Conservation (phyloP, 2,797 vertebrate genomes). For the Sciurus vulgaris region DNA sequence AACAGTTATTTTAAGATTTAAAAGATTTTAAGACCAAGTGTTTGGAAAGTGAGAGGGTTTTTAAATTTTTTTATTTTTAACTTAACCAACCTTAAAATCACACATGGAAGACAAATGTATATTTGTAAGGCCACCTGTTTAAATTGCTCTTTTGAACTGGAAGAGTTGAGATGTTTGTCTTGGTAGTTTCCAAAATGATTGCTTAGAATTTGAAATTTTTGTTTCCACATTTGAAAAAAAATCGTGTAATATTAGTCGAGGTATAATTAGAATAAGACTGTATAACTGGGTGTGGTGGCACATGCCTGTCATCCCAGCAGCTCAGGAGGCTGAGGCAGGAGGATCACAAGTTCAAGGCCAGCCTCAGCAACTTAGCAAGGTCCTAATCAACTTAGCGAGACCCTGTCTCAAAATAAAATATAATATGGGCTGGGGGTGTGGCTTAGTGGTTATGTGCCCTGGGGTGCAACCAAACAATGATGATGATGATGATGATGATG, state of each 20-base stretch:
- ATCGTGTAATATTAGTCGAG: slow-evolving; percentile 31
- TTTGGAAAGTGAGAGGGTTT: slow-evolving; percentile 19
- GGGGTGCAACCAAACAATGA: too few relatives aligned
- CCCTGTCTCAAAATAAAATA: too few relatives aligned
- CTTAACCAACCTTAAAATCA: background rate
- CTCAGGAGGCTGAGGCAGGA: too few relatives aligned
- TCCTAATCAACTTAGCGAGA: too few relatives aligned
- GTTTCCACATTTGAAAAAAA: slow-evolving; percentile 44
- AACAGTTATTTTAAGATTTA: slow-evolving; percentile 30
- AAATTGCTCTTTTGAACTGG: background rate
- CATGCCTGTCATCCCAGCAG: too few relatives aligned
- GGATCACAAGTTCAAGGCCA: too few relatives aligned
- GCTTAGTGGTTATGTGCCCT: too few relatives aligned
- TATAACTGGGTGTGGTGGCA: too few relatives aligned
- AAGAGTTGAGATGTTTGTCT: slow-evolving; percentile 28
- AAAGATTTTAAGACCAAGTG: slow-evolving; percentile 35
- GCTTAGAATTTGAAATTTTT: background rate
- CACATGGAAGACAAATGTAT: background rate
- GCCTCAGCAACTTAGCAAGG: too few relatives aligned
- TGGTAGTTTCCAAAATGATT: slow-evolving; percentile 42
- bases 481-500: too few relatives aligned
- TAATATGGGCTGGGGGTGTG: too few relatives aligned
- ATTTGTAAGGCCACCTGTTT: background rate
- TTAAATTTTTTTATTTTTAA: background rate
- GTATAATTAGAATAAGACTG: slow-evolving; percentile 51